These are phyloP conservation scores for Damaliscus lunatus DNA, from an alignment of 2,113 vertebrate genomes.

Conservation along the genomic window DNA sequence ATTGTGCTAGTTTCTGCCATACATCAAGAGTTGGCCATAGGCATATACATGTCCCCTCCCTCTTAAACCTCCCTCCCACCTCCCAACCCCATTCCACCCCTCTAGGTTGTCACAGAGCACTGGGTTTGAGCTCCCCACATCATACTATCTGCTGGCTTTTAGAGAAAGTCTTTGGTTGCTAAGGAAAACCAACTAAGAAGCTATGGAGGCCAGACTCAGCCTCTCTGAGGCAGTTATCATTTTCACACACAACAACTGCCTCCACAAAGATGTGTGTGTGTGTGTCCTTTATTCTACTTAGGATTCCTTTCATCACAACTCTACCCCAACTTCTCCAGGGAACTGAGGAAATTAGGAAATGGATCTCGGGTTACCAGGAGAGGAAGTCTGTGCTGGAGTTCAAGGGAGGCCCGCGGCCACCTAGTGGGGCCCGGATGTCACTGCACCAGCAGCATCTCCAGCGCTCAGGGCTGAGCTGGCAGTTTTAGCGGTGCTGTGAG, in stretches of 20 bases:
- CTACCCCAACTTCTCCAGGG: constrained; percentile 37
- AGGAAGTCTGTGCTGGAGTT: background rate
- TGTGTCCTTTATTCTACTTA: background rate
- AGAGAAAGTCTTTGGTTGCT: background rate
- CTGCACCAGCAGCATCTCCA: background rate
- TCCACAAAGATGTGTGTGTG: background rate
- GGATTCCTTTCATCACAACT: constrained; percentile 28
- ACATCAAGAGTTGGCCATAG: background rate
- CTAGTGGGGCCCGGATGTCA: constrained; percentile 55
- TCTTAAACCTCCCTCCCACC: background rate
- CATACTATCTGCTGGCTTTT: background rate
- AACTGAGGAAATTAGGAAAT: constrained; percentile 10
- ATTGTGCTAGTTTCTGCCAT: background rate
- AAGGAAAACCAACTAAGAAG: background rate
- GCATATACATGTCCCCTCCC: background rate
- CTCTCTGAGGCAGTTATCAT: background rate
- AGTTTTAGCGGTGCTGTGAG: background rate
- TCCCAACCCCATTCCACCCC: background rate
- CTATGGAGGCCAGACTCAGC: background rate
- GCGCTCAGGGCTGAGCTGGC: background rate
- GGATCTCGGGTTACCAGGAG: background rate
- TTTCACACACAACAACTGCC: background rate
- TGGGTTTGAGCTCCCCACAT: background rate
- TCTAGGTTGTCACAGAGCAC: background rate
- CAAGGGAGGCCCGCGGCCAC: background rate